phyloP scores from a whole-genome alignment of 2,797 vertebrate genomes.

The Nannoperca obscura region DNA sequence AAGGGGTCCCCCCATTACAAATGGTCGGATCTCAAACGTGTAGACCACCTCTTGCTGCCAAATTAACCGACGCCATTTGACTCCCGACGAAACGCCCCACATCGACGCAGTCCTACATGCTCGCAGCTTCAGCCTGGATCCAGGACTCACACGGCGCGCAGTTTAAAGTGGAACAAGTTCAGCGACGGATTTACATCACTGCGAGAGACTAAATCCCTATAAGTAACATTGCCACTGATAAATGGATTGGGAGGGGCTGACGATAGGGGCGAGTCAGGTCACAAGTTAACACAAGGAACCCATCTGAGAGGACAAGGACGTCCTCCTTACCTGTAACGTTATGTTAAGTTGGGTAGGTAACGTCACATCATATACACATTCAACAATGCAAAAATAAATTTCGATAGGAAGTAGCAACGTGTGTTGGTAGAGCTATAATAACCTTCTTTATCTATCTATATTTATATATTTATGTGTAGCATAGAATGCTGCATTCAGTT shows the following conservation, averaged over 20 bases:
- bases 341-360: not conserved
- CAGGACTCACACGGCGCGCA: not conserved
- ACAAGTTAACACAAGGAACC: constrained; percentile 1
- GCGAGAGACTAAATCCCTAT: not conserved
- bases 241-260: constrained; percentile 40
- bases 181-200: not conserved
- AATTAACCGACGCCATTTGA: not conserved
- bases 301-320: not conserved
- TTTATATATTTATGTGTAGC: too few relatives aligned
- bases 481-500: not conserved
- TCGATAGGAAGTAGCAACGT: too few relatives aligned
- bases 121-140: not conserved
- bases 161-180: constrained; percentile 14
- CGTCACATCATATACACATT: not conserved
- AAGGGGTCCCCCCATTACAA: constrained; percentile 66
- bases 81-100: not conserved
- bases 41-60: not conserved
- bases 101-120: not conserved
- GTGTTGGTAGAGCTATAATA: too few relatives aligned
- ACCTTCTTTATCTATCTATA: accelerated
- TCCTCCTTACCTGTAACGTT: not conserved
- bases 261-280: constrained; percentile 19
- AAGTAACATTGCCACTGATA: not conserved
- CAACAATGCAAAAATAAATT: not conserved
- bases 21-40: not conserved